Base-by-base conservation (phyloP, 2,888 invertebrate genomes). In the Acanthopleura granulata region DNA sequence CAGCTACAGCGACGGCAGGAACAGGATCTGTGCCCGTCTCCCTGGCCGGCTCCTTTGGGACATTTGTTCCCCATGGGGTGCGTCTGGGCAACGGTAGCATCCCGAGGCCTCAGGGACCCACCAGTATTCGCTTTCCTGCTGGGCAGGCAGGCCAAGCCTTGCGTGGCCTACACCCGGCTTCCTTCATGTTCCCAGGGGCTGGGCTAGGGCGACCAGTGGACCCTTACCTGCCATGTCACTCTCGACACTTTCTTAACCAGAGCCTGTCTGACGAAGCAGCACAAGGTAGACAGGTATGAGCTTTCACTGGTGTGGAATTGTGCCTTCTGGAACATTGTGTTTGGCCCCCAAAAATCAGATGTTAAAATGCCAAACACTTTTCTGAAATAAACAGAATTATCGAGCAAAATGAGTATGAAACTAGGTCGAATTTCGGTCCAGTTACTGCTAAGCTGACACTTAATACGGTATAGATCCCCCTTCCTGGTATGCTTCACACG, bases 221-320 rank as follows among this genome's bases (percentile, higher is more conserved):
- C 72, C 84, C 81, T 0, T 84, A 84, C 78, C 78, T 87, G 12
- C 86, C 85, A 0, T 87, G 86, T 76, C 76, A 83, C 11, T 85
- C 84, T 0, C 72, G 84, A 74, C 82, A 86, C 77, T 87, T 85
- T 78, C 77, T 82, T 16, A 80, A 83, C 18, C 79, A 80, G 74
- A 81, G 82, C 40, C 9, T 40, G 40, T 3, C 40, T 40, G 9
- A 40, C 40, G 40, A 40, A 9, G 40, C 40, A 40, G 40, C 40
- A 9, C 40, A 40, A 40, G 40, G 40, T 6, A 40, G 40, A 40
- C 40, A 40, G 40, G 40, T 40, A 40, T 6, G 40, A 9, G n/a
- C n/a, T n/a, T n/a, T n/a, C 9, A 40, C 40, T 40, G 40, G 40
- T 40, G 40, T 9, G 9, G 40, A 40, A 40, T 40, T n/a, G n/a